phyloP scores from a whole-genome alignment of 2,888 invertebrate genomes.

The Nomada lathburiana region DNA sequence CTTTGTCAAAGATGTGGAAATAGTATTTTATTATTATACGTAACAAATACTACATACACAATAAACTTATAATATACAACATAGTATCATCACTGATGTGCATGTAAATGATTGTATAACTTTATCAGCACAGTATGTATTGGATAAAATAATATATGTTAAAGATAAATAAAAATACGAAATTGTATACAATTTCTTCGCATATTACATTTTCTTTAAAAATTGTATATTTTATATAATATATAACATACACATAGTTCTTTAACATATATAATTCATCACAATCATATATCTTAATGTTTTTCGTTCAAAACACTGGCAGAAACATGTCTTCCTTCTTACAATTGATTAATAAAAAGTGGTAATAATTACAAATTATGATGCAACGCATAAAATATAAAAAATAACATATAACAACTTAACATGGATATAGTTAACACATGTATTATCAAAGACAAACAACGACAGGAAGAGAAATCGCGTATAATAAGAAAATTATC shows the following conservation, averaged over 20 bases:
- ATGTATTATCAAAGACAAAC: neutral
- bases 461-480: neutral
- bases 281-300: conserved; percentile 31
- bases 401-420: conserved; percentile 13
- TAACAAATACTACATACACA: conserved; percentile 56
- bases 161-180: conserved; percentile 28
- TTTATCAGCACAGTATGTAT: conserved; percentile 44
- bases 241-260: conserved; percentile 16
- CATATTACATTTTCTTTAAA: conserved; percentile 16
- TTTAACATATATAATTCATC: conserved; percentile 47
- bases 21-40: conserved; percentile 52
- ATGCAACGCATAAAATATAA: conserved; percentile 1
- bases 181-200: conserved; percentile 15
- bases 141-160: conserved; percentile 42
- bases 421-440: neutral
- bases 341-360: neutral
- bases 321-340: conserved; percentile 24
- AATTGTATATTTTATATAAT: conserved; percentile 19
- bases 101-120: conserved; percentile 37
- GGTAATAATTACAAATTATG: neutral
- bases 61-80: conserved; percentile 51
- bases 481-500: neutral
- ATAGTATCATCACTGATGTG: conserved; percentile 22
- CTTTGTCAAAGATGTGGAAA: conserved; percentile 38
- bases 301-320: conserved; percentile 15